Evolutionary conservation across 35 echinoderm and acorn worm genomes (phyloP).

Genomic region (Patiria miniata): DNA sequence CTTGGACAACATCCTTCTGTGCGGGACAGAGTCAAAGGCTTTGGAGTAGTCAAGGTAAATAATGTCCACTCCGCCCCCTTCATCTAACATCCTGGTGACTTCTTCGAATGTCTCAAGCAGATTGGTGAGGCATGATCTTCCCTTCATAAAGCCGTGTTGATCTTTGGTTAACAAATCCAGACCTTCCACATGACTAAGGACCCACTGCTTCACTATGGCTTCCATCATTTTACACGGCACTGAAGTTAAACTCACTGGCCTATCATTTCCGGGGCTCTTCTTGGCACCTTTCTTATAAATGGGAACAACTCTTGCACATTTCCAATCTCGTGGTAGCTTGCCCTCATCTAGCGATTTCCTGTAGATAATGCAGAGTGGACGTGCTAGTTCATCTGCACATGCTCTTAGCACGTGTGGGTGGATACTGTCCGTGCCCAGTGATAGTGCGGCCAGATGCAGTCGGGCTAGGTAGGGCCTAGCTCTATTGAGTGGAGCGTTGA

Average conservation of each 20-base stretch:
- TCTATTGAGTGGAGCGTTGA: no score
- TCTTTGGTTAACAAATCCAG: not conserved
- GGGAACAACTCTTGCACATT: not conserved
- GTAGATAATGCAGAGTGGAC: not conserved
- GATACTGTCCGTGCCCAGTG: not conserved
- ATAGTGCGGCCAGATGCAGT: no score
- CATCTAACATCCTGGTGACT: not conserved
- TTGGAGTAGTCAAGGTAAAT: constrained; percentile 43
- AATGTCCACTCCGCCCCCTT: not conserved
- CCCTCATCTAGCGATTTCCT: constrained; percentile 24
- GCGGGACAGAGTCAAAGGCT: constrained; percentile 54
- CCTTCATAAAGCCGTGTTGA: constrained; percentile 30
- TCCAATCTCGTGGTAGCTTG: not conserved
- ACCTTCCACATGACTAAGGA: not conserved
- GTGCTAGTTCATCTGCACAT: not conserved
- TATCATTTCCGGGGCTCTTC: not conserved
- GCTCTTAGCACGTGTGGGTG: not conserved
- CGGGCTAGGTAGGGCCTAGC: no score
- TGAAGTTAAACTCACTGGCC: constrained; percentile 37
- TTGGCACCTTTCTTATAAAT: not conserved
- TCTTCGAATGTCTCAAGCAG: constrained; percentile 19
- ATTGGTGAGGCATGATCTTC: constrained; percentile 15
- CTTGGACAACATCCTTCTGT: constrained; percentile 44
- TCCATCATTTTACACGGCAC: constrained; percentile 31
- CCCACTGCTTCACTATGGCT: constrained; percentile 10